A percentile compares a stretch with the other conserved stretches of the same genome.
These are phyloP conservation scores for Catagonus wagneri DNA, from an alignment of 2,113 vertebrate genomes.

Conservation along the genomic window DNA sequence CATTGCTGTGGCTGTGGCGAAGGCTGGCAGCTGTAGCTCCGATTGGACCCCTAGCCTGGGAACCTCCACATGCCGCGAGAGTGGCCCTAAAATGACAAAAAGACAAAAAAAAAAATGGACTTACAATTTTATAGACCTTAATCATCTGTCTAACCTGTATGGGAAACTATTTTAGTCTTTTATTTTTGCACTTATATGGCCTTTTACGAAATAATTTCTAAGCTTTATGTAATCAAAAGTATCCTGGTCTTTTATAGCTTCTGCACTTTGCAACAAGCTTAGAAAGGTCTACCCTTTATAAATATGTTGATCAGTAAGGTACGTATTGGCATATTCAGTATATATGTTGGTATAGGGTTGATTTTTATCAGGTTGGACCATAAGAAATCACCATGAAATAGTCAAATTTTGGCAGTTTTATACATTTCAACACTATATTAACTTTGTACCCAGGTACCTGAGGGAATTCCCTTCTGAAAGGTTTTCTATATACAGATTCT, in stretches of 20 bases:
- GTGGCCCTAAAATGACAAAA: no score
- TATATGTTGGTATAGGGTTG: background rate
- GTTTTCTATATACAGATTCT: background rate
- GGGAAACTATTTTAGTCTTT: background rate
- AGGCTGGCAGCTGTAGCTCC: no score
- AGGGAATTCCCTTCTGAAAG: constrained; percentile 30
- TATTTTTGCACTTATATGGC: background rate
- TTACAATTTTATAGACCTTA: no score
- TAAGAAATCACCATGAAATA: background rate
- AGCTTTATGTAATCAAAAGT: constrained; percentile 10
- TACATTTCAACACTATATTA: background rate
- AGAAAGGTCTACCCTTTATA: background rate
- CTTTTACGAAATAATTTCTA: constrained; percentile 41
- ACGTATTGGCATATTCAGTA: background rate
- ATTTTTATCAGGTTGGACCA: background rate
- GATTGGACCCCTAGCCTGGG: no score
- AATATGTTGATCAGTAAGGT: background rate
- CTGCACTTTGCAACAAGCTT: background rate
- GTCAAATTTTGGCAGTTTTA: background rate
- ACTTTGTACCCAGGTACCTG: background rate
- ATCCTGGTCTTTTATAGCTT: background rate
- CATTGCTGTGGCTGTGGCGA: no score
- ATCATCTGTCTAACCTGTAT: background rate
- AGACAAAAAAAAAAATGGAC: no score
- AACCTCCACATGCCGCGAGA: no score